Percentiles rank a stretch among this genome's conserved stretches.
Evolutionary conservation across 1,140 invertebrate species (phyloP).

Genomic region (Asobara japonica): DNA sequence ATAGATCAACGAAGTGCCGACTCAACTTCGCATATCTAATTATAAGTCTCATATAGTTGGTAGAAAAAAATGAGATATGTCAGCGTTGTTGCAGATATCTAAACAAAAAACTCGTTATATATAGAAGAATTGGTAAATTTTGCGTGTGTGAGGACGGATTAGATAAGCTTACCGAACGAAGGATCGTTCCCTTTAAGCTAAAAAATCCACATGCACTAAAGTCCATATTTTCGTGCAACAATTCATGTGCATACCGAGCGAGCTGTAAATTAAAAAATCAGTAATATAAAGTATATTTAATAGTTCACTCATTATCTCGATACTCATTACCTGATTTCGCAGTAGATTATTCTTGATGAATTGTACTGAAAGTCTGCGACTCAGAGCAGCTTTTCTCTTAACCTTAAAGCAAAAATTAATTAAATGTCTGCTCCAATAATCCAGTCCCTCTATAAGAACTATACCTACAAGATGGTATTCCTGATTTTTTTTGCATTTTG

Average conservation of each 20-base stretch:
- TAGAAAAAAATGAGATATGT: too few species aligned
- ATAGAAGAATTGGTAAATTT: too few species aligned
- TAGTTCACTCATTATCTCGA: neutral
- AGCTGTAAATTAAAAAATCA: slow-evolving; percentile 36
- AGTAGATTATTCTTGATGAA: neutral
- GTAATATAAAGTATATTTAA: neutral
- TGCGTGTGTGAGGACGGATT: too few species aligned
- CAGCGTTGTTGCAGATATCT: too few species aligned
- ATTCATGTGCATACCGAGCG: slow-evolving; percentile 35
- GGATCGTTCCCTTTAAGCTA: slow-evolving; percentile 37
- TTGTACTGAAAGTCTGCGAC: neutral
- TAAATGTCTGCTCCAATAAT: too few species aligned
- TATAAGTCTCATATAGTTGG: too few species aligned
- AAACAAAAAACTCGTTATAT: too few species aligned
- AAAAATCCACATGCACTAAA: slow-evolving; percentile 46
- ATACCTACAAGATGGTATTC: too few species aligned
- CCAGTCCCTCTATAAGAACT: too few species aligned
- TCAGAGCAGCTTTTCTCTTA: neutral
- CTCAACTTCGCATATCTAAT: too few species aligned
- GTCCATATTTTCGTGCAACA: slow-evolving; percentile 38
- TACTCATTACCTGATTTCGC: neutral
- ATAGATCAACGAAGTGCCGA: too few species aligned
- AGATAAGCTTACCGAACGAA: slow-evolving; percentile 44
- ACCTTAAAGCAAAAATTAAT: neutral
- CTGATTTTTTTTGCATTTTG: too few species aligned